Evolutionary conservation across 2,113 vertebrate species (phyloP).

Genomic region (Prietella phreatophila): DNA sequence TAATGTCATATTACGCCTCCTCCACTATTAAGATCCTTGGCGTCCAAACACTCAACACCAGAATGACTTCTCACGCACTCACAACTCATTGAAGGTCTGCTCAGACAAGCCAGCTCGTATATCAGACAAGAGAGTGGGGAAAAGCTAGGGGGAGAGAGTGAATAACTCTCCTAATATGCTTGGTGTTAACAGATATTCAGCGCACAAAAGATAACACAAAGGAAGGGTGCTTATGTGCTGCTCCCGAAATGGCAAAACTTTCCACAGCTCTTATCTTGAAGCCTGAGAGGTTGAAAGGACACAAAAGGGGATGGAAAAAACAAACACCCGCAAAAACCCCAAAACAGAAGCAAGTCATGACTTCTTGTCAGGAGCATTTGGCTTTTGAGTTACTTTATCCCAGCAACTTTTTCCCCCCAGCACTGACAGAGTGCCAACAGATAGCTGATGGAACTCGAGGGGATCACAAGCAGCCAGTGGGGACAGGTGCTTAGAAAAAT

Average conservation of each 20-base stretch:
- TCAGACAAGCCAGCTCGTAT: conserved; percentile 34
- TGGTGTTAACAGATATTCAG: conserved; percentile 41
- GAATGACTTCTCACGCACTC: conserved; percentile 27
- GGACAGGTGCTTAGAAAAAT: conserved; percentile 6
- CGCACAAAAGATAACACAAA: conserved; percentile 30
- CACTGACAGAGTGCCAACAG: not conserved
- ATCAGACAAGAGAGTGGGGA: conserved; percentile 1
- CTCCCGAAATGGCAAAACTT: conserved; percentile 28
- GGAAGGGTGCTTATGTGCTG: conserved; percentile 24
- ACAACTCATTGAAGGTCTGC: conserved; percentile 28
- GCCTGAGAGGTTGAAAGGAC: conserved; percentile 31
- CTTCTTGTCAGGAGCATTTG: not conserved
- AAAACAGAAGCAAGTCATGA: conserved; percentile 15
- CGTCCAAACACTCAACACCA: conserved; percentile 37
- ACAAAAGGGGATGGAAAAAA: not conserved
- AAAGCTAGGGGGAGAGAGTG: not conserved
- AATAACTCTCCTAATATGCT: conserved; percentile 42
- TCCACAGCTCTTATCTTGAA: conserved; percentile 26
- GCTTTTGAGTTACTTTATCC: conserved; percentile 1
- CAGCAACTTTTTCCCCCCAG: not conserved
- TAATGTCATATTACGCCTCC: conserved; percentile 36
- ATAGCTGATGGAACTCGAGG: conserved; percentile 1
- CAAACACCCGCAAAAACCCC: not conserved
- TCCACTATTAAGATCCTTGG: conserved; percentile 27
- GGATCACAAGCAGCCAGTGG: conserved; percentile 36